A percentile compares a stretch with the other conserved stretches of the same genome.
phyloP scores from a whole-genome alignment of 2,797 vertebrate species.

The Danio albolineatus region DNA sequence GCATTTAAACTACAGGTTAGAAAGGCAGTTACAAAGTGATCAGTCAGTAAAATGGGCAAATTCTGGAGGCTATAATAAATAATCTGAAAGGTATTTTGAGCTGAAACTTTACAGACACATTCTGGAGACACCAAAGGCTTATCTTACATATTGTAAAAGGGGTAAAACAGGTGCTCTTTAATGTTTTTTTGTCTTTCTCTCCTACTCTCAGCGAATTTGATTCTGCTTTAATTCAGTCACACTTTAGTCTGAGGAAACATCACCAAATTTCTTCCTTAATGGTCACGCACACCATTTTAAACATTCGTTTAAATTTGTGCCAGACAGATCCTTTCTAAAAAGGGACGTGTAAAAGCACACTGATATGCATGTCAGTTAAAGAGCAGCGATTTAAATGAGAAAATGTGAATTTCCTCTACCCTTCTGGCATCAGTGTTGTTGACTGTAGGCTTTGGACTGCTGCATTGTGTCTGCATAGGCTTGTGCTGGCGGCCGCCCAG shows the following conservation, averaged over 20 bases:
- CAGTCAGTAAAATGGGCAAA: too few relatives aligned
- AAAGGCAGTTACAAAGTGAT: too few relatives aligned
- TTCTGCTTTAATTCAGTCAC: background rate
- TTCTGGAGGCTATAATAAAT: too few relatives aligned
- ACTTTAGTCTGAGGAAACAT: background rate
- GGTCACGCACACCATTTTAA: background rate
- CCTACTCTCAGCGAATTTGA: background rate
- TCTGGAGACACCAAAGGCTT: too few relatives aligned
- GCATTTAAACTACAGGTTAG: too few relatives aligned
- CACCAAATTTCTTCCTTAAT: background rate
- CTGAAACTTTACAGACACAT: too few relatives aligned
- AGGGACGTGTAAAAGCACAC: background rate
- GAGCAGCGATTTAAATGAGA: conserved; percentile 6
- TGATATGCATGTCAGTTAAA: conserved; percentile 13
- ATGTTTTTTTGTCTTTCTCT: background rate
- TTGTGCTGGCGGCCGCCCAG: conserved; percentile 46
- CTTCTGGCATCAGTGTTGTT: conserved; percentile 32
- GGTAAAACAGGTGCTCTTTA: too few relatives aligned
- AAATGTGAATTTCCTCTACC: background rate
- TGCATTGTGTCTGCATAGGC: conserved; percentile 13
- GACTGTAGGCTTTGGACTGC: conserved; percentile 33
- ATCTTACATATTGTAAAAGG: too few relatives aligned
- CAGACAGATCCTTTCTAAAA: background rate
- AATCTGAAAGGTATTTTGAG: too few relatives aligned
- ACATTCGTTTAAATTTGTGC: background rate